A percentile compares a stretch with the other conserved stretches of the same genome.
These are phyloP conservation scores for Chloroclystis v-ata DNA, from an alignment of 2,888 invertebrate genomes.

Conservation along the genomic window DNA sequence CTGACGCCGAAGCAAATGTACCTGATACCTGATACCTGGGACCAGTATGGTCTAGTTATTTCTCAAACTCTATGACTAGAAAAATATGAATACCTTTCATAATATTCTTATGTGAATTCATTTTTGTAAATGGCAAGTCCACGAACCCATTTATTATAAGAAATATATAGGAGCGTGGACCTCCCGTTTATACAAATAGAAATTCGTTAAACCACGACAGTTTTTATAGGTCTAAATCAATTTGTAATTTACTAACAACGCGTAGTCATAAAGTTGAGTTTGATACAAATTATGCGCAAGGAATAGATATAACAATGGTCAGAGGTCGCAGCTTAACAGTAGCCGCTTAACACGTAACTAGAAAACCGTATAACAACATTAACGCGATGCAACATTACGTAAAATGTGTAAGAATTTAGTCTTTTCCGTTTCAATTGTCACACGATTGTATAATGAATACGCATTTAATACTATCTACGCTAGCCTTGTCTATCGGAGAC, in stretches of 20 bases:
- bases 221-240: too few species aligned
- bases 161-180: too few species aligned
- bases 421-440: conserved; percentile 76
- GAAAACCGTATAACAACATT: conserved; percentile 65
- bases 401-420: conserved; percentile 74
- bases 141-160: too few species aligned
- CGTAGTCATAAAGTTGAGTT: conserved; percentile 1
- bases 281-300: neutral
- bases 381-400: conserved; percentile 73
- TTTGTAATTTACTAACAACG: too few species aligned
- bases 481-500: conserved; percentile 75
- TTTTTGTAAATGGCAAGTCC: too few species aligned
- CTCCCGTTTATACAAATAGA: too few species aligned
- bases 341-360: conserved; percentile 51
- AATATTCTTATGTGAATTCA: too few species aligned
- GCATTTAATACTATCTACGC: conserved; percentile 71
- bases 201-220: too few species aligned
- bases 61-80: neutral
- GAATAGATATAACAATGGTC: conserved; percentile 39
- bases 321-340: conserved; percentile 30
- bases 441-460: conserved; percentile 69
- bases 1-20: conserved; percentile 42
- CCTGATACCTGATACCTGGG: conserved; percentile 34
- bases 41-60: conserved; percentile 31
- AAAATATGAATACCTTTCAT: too few species aligned